Base-by-base conservation (phyloP, 2,888 invertebrate species). In the Dolichopus griseipennis region DNA sequence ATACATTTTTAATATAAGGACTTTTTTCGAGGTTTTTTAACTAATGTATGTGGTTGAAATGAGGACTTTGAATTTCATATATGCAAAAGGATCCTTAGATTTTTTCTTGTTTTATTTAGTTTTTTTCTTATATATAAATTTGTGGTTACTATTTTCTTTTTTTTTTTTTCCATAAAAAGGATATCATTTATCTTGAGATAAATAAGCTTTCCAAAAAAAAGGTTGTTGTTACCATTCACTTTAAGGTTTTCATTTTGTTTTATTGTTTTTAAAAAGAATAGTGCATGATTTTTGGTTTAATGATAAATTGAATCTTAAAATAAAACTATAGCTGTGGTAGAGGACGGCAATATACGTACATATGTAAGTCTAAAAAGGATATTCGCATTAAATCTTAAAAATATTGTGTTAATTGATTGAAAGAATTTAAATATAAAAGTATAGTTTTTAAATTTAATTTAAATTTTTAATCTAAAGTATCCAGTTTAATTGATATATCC, bases 241-340 rank as follows among this genome's bases (percentile, higher is more conserved):
- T 27, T 27, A 4, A 27, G 27, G 27, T 27, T 27, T n/a, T 4
- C 2, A 27, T 27, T 27, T 27, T 5, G 27, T 27, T 37, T 7
- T 37, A 37, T 10, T 37, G 10, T 37, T 37, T 37, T 10, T 7
- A 5, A 34, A 37, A 10, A 8, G 12, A 8, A 37, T 37, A 12
- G n/a, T 52, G 15, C 15, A 52, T 52, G 52, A 52, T 52, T 52
- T 52, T 52, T 52, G 52, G 52, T 52, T 52, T 52, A 52, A 52
- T 52, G 52, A 52, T 52, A 52, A 52, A 52, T 52, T 52, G n/a
- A 52, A 52, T 27, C 27, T 27, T n/a, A 27, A 27, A 27, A 27
- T 5, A 27, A 27, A 27, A 2, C 2, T 27, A 27, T 27, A 27
- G 27, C 27, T 2, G 5, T 27, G 27, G 27, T 2, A 27, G 5